phyloP scores from a whole-genome alignment of 2,113 vertebrate species.

The Danionella cerebrum region DNA sequence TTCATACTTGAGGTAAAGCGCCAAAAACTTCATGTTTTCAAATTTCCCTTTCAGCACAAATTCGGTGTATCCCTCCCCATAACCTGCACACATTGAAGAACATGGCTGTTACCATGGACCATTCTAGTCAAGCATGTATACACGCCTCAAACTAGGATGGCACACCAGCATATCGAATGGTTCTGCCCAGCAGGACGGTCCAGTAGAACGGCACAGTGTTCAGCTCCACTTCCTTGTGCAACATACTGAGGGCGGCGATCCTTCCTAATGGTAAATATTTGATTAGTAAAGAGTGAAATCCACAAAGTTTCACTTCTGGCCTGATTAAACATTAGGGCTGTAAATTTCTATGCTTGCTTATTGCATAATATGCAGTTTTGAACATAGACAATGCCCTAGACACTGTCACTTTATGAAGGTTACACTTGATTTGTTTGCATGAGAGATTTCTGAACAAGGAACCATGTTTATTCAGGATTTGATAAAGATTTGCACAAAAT shows the following conservation, averaged over 20 bases:
- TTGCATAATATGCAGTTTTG: no score
- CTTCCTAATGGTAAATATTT: constrained; percentile 52
- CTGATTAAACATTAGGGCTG: no score
- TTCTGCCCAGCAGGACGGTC: constrained; percentile 69
- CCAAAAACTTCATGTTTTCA: constrained; percentile 69
- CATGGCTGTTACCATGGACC: background rate
- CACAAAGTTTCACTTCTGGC: no score
- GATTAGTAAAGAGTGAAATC: no score
- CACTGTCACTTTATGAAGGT: no score
- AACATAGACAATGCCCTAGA: no score
- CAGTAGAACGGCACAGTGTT: constrained; percentile 77
- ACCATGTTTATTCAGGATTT: no score
- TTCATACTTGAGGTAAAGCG: constrained; percentile 77
- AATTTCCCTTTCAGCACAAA: constrained; percentile 67
- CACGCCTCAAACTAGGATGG: background rate
- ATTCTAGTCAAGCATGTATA: background rate
- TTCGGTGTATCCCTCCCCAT: constrained; percentile 70
- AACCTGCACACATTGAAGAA: constrained; percentile 55
- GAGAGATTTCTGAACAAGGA: no score
- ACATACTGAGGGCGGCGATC: constrained; percentile 72
- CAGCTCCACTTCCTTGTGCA: constrained; percentile 53
- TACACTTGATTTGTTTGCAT: no score
- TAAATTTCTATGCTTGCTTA: no score
- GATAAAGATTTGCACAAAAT: no score
- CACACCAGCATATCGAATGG: constrained; percentile 72